phyloP scores from a whole-genome alignment of 2,797 vertebrate genomes.

The Monodelphis domestica region DNA sequence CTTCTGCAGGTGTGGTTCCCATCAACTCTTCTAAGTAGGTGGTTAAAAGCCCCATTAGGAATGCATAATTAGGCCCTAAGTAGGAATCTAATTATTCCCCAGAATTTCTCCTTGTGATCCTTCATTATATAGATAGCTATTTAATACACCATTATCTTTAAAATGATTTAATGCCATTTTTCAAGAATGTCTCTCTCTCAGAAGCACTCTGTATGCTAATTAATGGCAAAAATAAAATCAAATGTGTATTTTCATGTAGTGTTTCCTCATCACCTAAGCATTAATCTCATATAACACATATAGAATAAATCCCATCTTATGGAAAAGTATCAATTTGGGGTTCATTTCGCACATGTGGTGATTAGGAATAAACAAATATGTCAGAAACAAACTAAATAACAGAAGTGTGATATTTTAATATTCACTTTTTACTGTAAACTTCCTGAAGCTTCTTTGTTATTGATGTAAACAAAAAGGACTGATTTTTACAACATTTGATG shows the following conservation, averaged over 20 bases:
- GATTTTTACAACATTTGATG: background rate
- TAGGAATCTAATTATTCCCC: background rate
- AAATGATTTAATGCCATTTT: background rate
- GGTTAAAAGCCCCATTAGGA: constrained; percentile 39
- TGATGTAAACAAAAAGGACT: background rate
- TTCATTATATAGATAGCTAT: background rate
- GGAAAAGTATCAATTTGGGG: background rate
- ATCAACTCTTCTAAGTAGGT: background rate
- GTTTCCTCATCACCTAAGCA: background rate
- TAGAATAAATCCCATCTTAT: background rate
- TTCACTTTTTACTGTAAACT: background rate
- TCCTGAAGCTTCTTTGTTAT: background rate
- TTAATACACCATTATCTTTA: constrained; percentile 25
- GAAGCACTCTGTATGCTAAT: constrained; percentile 3
- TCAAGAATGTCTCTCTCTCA: background rate
- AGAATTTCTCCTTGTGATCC: constrained; percentile 41
- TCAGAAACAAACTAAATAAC: background rate
- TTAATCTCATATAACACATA: background rate
- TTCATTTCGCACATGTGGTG: background rate
- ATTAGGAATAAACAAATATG: background rate
- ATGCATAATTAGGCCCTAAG: constrained; percentile 30
- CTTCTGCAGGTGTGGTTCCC: constrained; percentile 21
- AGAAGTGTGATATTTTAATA: background rate
- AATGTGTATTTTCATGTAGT: background rate
- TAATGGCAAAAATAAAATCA: background rate